These are phyloP conservation scores for Apotomis betuletana DNA, from an alignment of 2,888 invertebrate species.

Conservation along the genomic window DNA sequence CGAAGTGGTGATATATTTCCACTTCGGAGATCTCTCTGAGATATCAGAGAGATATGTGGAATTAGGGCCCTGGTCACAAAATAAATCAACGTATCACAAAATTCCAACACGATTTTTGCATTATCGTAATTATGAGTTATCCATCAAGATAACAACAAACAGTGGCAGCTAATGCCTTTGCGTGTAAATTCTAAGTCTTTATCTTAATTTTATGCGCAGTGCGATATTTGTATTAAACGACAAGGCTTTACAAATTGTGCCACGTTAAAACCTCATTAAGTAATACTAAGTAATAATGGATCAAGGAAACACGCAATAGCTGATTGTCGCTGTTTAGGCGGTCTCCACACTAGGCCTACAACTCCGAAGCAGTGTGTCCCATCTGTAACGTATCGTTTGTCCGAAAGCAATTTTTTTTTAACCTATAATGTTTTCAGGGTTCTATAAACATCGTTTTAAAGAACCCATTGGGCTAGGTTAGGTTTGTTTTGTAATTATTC, in stretches of 20 bases:
- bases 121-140: neutral
- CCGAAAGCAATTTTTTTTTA: too few species aligned
- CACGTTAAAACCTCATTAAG: conserved; percentile 34
- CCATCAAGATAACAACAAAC: conserved; percentile 21
- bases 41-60: too few species aligned
- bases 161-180: conserved; percentile 12
- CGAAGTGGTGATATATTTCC: too few species aligned
- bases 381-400: too few species aligned
- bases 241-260: conserved; percentile 30
- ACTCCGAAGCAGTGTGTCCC: too few species aligned
- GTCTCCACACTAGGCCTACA: neutral
- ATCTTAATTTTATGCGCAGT: conserved; percentile 33
- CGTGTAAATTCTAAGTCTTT: conserved; percentile 18
- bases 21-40: too few species aligned
- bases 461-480: too few species aligned
- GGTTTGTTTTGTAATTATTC: too few species aligned
- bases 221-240: conserved; percentile 32
- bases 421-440: too few species aligned
- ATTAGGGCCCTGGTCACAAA: too few species aligned
- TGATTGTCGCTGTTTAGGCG: conserved; percentile 14
- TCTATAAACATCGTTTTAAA: too few species aligned
- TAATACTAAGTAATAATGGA: conserved; percentile 29
- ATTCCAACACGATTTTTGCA: neutral
- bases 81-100: neutral
- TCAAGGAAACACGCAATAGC: conserved; percentile 27